Percentiles rank a stretch among this genome's conserved stretches.
Conservation (phyloP, 2,797 vertebrate genomes). For the Catamblyrhynchus diadema region DNA sequence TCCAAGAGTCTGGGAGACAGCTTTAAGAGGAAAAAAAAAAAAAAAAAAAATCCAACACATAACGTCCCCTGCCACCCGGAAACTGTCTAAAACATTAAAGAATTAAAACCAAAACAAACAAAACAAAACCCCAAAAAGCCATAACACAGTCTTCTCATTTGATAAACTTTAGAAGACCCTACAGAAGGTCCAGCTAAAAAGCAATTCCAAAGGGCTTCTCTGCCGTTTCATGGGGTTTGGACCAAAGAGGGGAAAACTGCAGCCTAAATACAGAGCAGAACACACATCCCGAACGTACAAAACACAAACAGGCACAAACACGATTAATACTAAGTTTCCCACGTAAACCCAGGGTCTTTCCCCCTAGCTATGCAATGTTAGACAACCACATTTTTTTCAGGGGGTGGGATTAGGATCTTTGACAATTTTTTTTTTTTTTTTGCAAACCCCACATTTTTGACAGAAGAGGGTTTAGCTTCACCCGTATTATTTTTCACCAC, state of each 20-base stretch:
- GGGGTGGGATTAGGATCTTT: constrained; percentile 31
- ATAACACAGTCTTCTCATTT: background rate
- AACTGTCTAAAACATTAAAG: background rate
- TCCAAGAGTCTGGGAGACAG: background rate
- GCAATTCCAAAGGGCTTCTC: background rate
- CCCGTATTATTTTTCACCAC: background rate
- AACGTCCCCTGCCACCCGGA: background rate
- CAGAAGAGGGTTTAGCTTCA: background rate
- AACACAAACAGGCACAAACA: background rate
- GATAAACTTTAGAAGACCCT: constrained; percentile 3
- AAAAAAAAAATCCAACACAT: background rate
- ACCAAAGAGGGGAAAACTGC: background rate
- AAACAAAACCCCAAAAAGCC: background rate
- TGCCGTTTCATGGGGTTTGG: background rate
- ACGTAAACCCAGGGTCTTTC: background rate
- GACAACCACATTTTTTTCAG: constrained; percentile 45
- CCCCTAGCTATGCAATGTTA: constrained; percentile 35
- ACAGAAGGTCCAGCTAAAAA: background rate
- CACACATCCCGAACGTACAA: background rate
- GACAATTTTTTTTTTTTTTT: background rate
- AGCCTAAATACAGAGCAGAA: background rate
- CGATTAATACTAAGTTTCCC: constrained; percentile 9
- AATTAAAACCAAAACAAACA: background rate
- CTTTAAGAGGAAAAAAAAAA: background rate
- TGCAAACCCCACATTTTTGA: constrained; percentile 46